phyloP scores from a whole-genome alignment of 2,797 vertebrate genomes.

The Protonibea diacanthus region DNA sequence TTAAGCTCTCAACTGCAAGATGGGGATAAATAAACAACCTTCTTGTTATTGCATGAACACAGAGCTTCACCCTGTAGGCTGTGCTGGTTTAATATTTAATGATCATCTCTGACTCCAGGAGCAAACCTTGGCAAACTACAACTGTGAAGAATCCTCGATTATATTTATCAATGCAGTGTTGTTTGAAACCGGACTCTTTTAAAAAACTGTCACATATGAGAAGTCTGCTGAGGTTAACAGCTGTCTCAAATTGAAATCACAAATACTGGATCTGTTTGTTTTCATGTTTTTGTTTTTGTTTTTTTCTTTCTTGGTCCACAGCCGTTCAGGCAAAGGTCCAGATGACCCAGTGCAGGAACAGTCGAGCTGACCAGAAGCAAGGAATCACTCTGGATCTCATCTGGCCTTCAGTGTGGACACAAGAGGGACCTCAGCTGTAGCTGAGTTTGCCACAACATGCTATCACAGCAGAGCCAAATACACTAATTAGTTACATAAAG shows the following conservation, averaged over 20 bases:
- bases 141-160: conserved; percentile 39
- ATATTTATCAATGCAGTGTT: conserved; percentile 40
- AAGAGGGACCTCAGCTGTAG: conserved; percentile 71
- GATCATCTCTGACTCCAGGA: conserved; percentile 56
- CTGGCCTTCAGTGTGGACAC: conserved; percentile 56
- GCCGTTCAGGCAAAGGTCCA: conserved; percentile 27
- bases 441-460: conserved; percentile 40
- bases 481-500: conserved; percentile 47
- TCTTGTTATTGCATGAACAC: conserved; percentile 68
- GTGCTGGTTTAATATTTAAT: conserved; percentile 75
- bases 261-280: conserved; percentile 16
- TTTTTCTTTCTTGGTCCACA: conserved; percentile 20
- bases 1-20: conserved; percentile 57
- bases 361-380: conserved; percentile 24
- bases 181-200: conserved; percentile 32
- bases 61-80: conserved; percentile 54
- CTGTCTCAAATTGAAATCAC: conserved; percentile 37
- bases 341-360: conserved; percentile 60
- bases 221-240: conserved; percentile 31
- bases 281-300: conserved; percentile 4
- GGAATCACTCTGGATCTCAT: conserved; percentile 66
- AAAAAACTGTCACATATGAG: conserved; percentile 23
- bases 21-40: conserved; percentile 65
- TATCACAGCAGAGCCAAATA: conserved; percentile 42
- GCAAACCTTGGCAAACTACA: conserved; percentile 50